Percentiles rank a stretch among this genome's conserved stretches.
Evolutionary conservation across 2,888 invertebrate species (phyloP).

Genomic region (Eurois occulta): DNA sequence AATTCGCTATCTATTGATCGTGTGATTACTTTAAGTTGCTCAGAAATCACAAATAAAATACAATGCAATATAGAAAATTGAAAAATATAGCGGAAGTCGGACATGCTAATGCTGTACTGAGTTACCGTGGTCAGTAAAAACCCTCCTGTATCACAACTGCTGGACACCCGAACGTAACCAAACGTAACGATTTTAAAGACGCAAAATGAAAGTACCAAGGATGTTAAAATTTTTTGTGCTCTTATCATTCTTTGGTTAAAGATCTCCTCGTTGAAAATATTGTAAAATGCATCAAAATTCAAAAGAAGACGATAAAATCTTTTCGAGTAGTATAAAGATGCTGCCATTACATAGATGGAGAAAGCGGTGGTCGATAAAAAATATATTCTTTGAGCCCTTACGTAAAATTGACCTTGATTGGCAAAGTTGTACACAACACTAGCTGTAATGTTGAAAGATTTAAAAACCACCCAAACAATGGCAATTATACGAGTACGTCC

Average conservation of each 20-base stretch:
- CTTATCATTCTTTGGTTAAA: constrained; percentile 44
- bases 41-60: constrained; percentile 65
- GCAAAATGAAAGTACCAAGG: constrained; percentile 8
- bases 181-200: constrained; percentile 19
- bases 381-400: constrained; percentile 35
- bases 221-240: constrained; percentile 29
- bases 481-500: constrained; percentile 29
- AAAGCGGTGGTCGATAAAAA: constrained; percentile 40
- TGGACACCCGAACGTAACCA: neutral
- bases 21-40: constrained; percentile 68
- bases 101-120: constrained; percentile 44
- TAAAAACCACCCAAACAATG: constrained; percentile 22
- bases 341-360: constrained; percentile 45
- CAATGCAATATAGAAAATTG: constrained; percentile 66
- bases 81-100: constrained; percentile 63
- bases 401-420: neutral
- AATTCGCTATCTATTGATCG: constrained; percentile 59
- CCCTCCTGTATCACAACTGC: no score
- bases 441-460: neutral
- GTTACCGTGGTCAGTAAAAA: neutral
- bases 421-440: neutral
- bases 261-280: constrained; percentile 36
- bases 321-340: constrained; percentile 41
- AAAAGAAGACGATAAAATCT: constrained; percentile 44
- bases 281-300: constrained; percentile 50